Evolutionary conservation across 1,140 invertebrate species (phyloP).

Genomic region (Drosophila sturtevanti): DNA sequence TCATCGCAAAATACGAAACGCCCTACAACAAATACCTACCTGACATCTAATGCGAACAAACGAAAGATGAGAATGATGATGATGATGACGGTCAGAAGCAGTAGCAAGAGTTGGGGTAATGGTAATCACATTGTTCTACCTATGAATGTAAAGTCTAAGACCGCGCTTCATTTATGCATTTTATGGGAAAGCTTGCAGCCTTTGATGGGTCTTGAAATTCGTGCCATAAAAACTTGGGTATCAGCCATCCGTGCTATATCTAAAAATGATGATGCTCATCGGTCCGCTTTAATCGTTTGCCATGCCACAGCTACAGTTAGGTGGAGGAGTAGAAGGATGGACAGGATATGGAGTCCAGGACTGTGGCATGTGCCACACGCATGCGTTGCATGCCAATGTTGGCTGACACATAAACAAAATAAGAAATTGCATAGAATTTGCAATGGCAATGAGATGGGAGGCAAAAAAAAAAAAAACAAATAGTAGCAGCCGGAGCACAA

Average conservation of each 20-base stretch:
- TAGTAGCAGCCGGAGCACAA: conserved; percentile 16
- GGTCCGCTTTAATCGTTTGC: conserved; percentile 41
- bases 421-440: conserved; percentile 52
- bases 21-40: conserved; percentile 56
- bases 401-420: conserved; percentile 53
- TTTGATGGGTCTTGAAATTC: conserved; percentile 48
- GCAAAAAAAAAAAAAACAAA: conserved; percentile 29
- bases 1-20: conserved; percentile 56
- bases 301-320: conserved; percentile 20
- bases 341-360: conserved; percentile 25
- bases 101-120: not conserved
- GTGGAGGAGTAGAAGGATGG: conserved; percentile 1
- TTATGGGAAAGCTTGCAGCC: conserved; percentile 49
- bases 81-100: too few species aligned
- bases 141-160: conserved; percentile 47
- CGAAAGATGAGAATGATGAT: not conserved
- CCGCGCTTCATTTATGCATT: conserved; percentile 56
- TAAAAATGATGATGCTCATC: conserved; percentile 48
- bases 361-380: conserved; percentile 59
- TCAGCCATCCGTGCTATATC: conserved; percentile 25
- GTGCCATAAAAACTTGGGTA: conserved; percentile 43
- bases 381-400: conserved; percentile 62
- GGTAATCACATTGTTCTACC: conserved; percentile 41
- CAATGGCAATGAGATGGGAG: conserved; percentile 42
- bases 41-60: conserved; percentile 58